Evolutionary conservation across 1,140 invertebrate genomes (phyloP), one percentile per base, ranked within the genome.

Genomic region (Pantala flavescens): DNA sequence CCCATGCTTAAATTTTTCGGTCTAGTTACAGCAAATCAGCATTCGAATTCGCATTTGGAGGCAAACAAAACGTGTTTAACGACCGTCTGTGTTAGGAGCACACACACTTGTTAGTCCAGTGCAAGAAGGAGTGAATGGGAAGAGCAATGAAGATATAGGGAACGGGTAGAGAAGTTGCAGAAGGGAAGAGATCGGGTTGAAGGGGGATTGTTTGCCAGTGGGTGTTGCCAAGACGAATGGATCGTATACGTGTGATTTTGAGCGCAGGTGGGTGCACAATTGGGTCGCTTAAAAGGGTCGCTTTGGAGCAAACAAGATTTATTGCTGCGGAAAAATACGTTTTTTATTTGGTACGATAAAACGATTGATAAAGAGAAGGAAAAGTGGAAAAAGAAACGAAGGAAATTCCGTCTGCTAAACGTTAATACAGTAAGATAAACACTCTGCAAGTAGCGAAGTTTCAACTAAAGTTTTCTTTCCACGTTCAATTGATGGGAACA

Each of bases 361-460:
- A 63, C 49, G 49, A 63, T 63, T 63, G 49, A 63, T 63, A 63
- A 63, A 63, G 49, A 63, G 49, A 63, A 12, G 49, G 49, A 19
- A 63, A 5, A 12, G 49, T 63, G 49, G 49, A 63, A 63, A 19
- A 21, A 63, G 49, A 12, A 63, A 16, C 1, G 49, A 21, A 14
- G 12, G 49, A 63, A 19, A 63, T 5, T 12, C 49, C 12, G 49
- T 21, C 49, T 63, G 49, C 49, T 16, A 63, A 63, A 63, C 49
- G 49, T 63, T 63, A 19, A 63, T 63, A 21, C 49, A 63, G 49
- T 12, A 2, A 21, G 49, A 63, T 21, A 21, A 63, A 63, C 49
- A 63, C 49, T 63, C 12, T 63, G 3, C 3, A 16, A 7, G 16
- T 12, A 16, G 49, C 12, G n/a, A 63, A 63, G 49, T 63, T 63